Evolutionary conservation across 2,113 vertebrate genomes (phyloP).

Genomic region (Raja brachyura): DNA sequence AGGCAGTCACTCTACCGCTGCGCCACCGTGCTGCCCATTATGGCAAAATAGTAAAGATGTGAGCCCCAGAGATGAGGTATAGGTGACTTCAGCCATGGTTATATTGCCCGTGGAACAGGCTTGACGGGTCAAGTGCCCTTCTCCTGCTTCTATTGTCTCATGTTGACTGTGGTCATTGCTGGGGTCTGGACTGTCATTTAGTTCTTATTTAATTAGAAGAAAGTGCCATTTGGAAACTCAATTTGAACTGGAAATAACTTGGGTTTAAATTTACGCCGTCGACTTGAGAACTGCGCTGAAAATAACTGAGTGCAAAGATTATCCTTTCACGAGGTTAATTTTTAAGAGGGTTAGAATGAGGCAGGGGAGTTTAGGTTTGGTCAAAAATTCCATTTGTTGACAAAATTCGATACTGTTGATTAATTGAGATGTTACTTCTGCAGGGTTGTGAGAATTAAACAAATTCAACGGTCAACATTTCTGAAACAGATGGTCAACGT

Average conservation of each 20-base stretch:
- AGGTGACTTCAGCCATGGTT: no score
- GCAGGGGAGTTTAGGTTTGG: background rate
- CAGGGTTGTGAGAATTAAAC: background rate
- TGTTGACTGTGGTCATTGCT: no score
- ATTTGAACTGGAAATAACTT: background rate
- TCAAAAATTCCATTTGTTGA: background rate
- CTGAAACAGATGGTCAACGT: no score
- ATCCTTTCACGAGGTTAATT: background rate
- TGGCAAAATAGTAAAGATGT: background rate
- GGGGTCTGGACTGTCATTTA: background rate
- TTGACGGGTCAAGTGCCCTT: no score
- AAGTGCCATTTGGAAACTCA: background rate
- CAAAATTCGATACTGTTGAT: background rate
- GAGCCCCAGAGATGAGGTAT: no score
- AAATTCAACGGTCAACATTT: background rate
- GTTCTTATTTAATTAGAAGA: background rate
- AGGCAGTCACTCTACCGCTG: no score
- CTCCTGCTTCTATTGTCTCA: no score
- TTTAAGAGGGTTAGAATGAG: background rate
- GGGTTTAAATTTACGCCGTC: background rate
- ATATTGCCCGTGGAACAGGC: no score
- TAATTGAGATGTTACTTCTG: background rate
- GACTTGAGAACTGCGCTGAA: background rate
- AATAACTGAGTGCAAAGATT: background rate
- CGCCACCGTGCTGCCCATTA: no score